Percentiles rank a stretch among this genome's conserved stretches.
These are phyloP conservation scores for Nomada lathburiana DNA, from an alignment of 2,888 invertebrate genomes.

Conservation along the genomic window DNA sequence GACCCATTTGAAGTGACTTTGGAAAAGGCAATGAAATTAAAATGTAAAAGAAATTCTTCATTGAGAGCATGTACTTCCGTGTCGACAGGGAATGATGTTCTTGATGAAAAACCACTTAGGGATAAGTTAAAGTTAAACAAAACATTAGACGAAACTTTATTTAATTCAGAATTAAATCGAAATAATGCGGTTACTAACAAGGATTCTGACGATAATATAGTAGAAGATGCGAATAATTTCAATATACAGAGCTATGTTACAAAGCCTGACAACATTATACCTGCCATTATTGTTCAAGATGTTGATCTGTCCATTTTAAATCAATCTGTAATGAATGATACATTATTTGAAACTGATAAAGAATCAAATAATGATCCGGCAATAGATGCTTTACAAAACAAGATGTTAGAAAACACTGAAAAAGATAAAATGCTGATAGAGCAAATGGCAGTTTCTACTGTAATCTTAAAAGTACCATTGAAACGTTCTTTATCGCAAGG, in stretches of 20 bases:
- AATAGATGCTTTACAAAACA: conserved; percentile 25
- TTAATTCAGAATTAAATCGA: conserved; percentile 32
- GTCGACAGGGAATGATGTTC: conserved; percentile 66
- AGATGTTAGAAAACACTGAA: conserved; percentile 46
- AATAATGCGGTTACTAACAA: not conserved
- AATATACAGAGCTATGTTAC: conserved; percentile 45
- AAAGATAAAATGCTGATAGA: conserved; percentile 37
- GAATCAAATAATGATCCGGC: conserved; percentile 39
- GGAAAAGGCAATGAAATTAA: conserved; percentile 70
- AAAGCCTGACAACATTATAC: conserved; percentile 8
- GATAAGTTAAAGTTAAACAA: conserved; percentile 74
- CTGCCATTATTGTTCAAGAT: conserved; percentile 10
- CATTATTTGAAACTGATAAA: conserved; percentile 57
- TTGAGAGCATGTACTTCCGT: conserved; percentile 38
- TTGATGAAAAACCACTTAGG: conserved; percentile 55
- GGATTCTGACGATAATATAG: conserved; percentile 25
- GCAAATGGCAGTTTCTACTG: not conserved
- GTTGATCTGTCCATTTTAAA: conserved; percentile 76
- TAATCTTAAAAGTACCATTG: conserved; percentile 14
- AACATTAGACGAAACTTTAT: conserved; percentile 69
- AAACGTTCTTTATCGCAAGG: conserved; percentile 73
- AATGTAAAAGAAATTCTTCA: conserved; percentile 22
- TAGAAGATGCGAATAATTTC: conserved; percentile 48
- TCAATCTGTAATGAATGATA: conserved; percentile 79
- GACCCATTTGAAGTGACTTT: conserved; percentile 80